These are phyloP conservation scores for Naso thynnoides DNA, from an alignment of 2,797 vertebrate species.

Conservation along the genomic window DNA sequence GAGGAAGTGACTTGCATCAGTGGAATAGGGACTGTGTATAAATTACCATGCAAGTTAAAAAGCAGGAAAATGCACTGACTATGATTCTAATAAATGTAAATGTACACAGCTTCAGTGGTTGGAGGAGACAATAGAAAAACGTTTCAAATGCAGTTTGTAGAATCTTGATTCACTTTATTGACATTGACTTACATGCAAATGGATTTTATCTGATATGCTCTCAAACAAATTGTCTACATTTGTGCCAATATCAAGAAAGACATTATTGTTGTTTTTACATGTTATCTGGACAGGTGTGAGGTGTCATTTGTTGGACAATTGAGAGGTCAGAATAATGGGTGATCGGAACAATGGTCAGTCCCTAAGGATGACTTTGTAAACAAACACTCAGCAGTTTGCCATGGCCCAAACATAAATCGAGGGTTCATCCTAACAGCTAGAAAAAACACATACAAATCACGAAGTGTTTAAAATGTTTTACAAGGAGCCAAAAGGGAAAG, in stretches of 20 bases:
- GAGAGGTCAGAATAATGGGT: too few relatives aligned
- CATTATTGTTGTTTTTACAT: background rate
- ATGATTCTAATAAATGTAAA: background rate
- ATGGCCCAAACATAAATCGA: too few relatives aligned
- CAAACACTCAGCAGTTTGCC: too few relatives aligned
- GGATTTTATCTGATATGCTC: background rate
- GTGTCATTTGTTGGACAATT: background rate
- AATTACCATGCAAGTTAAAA: constrained; percentile 78
- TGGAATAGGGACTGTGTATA: constrained; percentile 82
- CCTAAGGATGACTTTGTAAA: too few relatives aligned
- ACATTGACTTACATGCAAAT: background rate
- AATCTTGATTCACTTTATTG: background rate
- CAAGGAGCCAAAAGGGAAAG: too few relatives aligned
- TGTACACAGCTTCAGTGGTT: background rate
- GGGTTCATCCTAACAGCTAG: too few relatives aligned
- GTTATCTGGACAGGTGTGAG: background rate
- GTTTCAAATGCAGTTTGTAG: background rate
- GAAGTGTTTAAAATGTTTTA: too few relatives aligned
- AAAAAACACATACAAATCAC: too few relatives aligned
- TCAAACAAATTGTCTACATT: background rate
- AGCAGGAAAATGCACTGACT: constrained; percentile 44
- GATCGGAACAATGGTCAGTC: too few relatives aligned
- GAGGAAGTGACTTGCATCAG: constrained; percentile 80
- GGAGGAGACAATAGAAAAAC: background rate
- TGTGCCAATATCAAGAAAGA: background rate